A percentile compares a stretch with the other conserved stretches of the same genome.
Evolutionary conservation across 2,888 invertebrate species (phyloP).

Genomic region (Andrena praecox): DNA sequence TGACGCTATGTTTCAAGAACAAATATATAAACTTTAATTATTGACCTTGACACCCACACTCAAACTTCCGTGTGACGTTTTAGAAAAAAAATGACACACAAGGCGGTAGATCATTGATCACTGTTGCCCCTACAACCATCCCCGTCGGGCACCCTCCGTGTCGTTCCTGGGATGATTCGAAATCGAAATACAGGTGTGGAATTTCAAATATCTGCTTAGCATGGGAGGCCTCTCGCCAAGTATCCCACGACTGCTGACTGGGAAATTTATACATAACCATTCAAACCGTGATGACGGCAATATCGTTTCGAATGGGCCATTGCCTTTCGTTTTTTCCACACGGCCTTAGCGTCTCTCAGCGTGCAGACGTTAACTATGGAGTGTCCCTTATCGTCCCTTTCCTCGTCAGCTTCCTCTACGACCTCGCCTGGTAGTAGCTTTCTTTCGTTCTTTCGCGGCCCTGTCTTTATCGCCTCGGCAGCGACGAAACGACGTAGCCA

Average conservation of each 20-base stretch:
- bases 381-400: slow-evolving; percentile 57
- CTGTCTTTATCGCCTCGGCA: slow-evolving; percentile 43
- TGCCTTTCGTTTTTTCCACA: slow-evolving; percentile 60
- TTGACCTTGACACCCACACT: no score
- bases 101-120: not conserved
- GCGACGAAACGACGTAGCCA: slow-evolving; percentile 30
- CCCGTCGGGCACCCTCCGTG: slow-evolving; percentile 9
- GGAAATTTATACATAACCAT: slow-evolving; percentile 78
- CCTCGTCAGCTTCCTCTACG: slow-evolving; percentile 1
- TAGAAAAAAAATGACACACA: not conserved
- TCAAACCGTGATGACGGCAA: slow-evolving; percentile 69
- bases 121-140: not conserved
- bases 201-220: slow-evolving; percentile 81
- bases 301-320: slow-evolving; percentile 73
- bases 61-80: no score
- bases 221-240: slow-evolving; percentile 68
- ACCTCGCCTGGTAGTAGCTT: not conserved
- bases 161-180: slow-evolving; percentile 19
- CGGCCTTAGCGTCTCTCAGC: slow-evolving; percentile 24
- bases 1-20: no score
- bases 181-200: slow-evolving; percentile 71
- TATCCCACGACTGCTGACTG: slow-evolving; percentile 69
- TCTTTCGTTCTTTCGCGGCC: slow-evolving; percentile 23
- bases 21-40: no score
- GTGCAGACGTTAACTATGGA: slow-evolving; percentile 43